phyloP scores from a whole-genome alignment of 2,888 invertebrate species.

The Polia nebulosa region DNA sequence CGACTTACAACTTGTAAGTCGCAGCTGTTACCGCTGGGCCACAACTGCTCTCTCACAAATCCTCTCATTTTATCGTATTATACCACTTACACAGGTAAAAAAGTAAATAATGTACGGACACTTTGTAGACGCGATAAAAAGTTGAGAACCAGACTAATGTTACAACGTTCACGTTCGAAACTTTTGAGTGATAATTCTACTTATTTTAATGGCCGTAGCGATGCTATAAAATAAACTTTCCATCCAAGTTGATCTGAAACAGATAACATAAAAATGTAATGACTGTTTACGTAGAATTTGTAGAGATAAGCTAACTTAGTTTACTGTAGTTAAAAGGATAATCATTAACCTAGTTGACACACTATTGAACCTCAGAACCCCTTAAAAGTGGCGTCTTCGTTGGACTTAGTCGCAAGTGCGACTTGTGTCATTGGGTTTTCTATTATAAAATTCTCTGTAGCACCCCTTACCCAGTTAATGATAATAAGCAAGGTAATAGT shows the following conservation, averaged over 20 bases:
- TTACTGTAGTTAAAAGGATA: not conserved
- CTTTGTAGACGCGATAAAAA: constrained; percentile 40
- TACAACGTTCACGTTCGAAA: constrained; percentile 37
- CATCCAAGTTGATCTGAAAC: constrained; percentile 35
- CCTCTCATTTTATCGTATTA: not conserved
- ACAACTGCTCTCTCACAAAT: no score
- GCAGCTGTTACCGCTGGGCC: no score
- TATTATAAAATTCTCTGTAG: not conserved
- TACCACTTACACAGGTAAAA: constrained; percentile 8
- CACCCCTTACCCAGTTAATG: not conserved
- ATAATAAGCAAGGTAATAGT: no score
- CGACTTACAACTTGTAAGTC: no score
- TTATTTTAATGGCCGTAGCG: constrained; percentile 49
- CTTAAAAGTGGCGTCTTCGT: constrained; percentile 1
- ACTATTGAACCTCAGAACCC: not conserved
- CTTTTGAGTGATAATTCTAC: constrained; percentile 46
- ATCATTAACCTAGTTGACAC: not conserved
- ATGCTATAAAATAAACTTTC: constrained; percentile 51
- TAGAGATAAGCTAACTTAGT: constrained; percentile 33
- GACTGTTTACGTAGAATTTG: constrained; percentile 27
- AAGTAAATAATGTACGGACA: constrained; percentile 8
- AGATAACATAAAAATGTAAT: constrained; percentile 45
- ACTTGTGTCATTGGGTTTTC: not conserved
- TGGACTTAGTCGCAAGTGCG: not conserved
- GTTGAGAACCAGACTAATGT: constrained; percentile 34